Percentiles rank a stretch among this genome's conserved stretches.
Evolutionary conservation across 2,888 invertebrate species (phyloP).

Genomic region (Bembecia ichneumoniformis): DNA sequence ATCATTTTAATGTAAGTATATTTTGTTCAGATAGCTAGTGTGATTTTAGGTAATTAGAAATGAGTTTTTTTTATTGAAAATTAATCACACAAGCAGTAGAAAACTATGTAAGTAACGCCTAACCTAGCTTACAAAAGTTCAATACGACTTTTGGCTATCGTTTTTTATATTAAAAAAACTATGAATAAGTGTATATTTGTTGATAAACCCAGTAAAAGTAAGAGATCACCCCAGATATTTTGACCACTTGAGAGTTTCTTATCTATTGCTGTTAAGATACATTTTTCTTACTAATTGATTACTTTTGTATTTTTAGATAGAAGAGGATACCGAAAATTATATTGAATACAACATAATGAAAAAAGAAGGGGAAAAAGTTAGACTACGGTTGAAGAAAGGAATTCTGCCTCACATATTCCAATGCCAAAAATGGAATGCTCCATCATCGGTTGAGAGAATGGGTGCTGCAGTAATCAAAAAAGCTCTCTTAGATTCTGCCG

Average conservation of each 20-base stretch:
- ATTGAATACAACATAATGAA: slow-evolving; percentile 1
- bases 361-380: slow-evolving; percentile 1
- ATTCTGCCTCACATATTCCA: background rate
- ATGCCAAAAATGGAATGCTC: background rate
- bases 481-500: background rate
- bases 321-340: slow-evolving; percentile 1
- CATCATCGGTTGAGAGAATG: background rate
- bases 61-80: no score
- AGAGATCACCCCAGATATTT: background rate
- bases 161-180: no score
- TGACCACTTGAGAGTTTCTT: background rate
- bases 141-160: no score
- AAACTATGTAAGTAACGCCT: background rate
- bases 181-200: no score
- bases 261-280: background rate
- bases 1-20: no score
- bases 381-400: background rate
- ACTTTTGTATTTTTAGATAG: background rate
- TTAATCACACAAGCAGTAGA: background rate
- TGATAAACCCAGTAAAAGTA: no score
- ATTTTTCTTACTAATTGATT: background rate
- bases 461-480: background rate
- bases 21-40: no score
- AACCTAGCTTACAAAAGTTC: background rate
- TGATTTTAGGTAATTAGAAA: no score